phyloP scores from a whole-genome alignment of 2,888 invertebrate species.

The Branchipolynoe longqiensis region DNA sequence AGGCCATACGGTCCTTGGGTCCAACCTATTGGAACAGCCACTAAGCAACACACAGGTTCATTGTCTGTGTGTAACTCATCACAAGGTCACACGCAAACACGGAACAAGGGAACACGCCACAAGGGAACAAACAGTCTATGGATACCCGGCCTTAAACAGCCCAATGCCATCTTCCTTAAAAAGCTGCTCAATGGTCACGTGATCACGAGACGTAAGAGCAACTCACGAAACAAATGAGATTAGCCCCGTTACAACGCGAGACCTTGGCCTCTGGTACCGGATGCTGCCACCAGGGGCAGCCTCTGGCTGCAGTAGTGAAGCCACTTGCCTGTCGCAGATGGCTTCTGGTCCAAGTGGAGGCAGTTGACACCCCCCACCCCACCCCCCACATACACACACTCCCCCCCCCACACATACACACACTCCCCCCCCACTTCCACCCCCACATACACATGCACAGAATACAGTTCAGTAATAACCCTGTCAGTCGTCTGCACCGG shows the following conservation, averaged over 20 bases:
- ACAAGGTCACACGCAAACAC: too few relatives aligned
- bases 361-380: neutral
- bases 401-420: neutral
- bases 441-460: too few relatives aligned
- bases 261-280: neutral
- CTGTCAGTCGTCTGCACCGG: too few relatives aligned
- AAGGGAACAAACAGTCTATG: too few relatives aligned
- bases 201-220: slow-evolving; percentile 12
- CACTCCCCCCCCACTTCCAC: neutral
- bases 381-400: neutral
- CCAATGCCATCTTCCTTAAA: too few relatives aligned
- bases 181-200: neutral
- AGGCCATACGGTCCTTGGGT: too few relatives aligned
- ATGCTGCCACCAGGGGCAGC: neutral
- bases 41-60: too few relatives aligned
- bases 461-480: neutral
- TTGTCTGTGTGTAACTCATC: too few relatives aligned
- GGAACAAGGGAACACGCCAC: too few relatives aligned
- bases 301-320: neutral
- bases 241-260: slow-evolving; percentile 16
- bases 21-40: too few relatives aligned
- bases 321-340: slow-evolving; percentile 1
- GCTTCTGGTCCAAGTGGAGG: neutral
- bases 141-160: too few relatives aligned
- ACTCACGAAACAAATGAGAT: neutral